Base-by-base conservation (phyloP, 1,140 invertebrate genomes). In the Andrena cerasifolii region DNA sequence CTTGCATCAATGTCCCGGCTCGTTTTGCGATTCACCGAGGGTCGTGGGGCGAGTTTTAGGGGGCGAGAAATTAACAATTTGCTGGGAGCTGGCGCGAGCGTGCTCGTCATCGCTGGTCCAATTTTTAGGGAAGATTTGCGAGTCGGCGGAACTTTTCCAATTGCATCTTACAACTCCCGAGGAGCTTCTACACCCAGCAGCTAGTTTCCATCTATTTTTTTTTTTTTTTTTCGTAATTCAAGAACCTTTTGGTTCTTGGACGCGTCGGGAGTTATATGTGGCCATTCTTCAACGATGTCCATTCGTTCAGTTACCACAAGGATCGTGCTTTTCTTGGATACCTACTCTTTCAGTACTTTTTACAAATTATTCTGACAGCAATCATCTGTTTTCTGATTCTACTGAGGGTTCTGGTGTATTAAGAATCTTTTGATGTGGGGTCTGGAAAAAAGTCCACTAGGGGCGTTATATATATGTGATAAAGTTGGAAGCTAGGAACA, bases 111-210 rank as follows among this genome's bases (percentile, higher is more conserved):
- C 77, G 45, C 61, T n/a, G 49, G 54, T 51, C 59, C 66, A 53
- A 61, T 40, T 80, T 80, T 80, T 80, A 49, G 40, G 73, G 49
- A 80, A 80, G 78, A 80, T 80, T 80, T 80, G 73, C 78, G 73
- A 77, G 40, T 54, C 65, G 56, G 18, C 73, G 58, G 66, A 80
- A 80, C 78, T 80, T 80, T 80, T 80, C 73, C 78, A 80, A 80
- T 80, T 80, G 78, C 78, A 80, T 77, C 78, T 80, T 80, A 73
- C 75, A 79, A 79, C 72, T 76, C 45, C 59, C 24, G 33, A 26
- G 58, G 58, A 61, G 36, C 33, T 40, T 59, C 31, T 3, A 40
- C 28, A 14, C 43, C 61, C 21, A 1, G 21, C 33, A 65, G 21
- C 16, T 59, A 49, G 67, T 28, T 26, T 4, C 12, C 31, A 12